Conservation (phyloP, 2,888 invertebrate genomes). For the Rosalia funebris region DNA sequence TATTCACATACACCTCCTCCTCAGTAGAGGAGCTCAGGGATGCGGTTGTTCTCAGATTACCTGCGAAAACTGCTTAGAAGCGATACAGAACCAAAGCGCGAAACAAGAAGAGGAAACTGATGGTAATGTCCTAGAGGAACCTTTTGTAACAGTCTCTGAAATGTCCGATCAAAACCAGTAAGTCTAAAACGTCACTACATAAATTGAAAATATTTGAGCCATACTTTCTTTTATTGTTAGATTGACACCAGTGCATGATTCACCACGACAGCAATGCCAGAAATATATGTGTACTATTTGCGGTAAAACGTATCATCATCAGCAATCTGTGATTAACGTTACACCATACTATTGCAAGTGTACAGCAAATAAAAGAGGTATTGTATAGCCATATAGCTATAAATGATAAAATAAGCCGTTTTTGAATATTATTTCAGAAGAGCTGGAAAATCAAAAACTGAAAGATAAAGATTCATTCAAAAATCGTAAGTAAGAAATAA, state of each 20-base stretch:
- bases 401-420: too few species aligned
- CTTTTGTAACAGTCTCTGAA: not conserved
- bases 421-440: too few species aligned
- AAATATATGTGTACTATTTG: slow-evolving; percentile 38
- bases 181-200: not conserved
- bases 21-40: not conserved
- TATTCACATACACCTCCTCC: not conserved
- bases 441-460: too few species aligned
- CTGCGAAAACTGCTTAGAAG: not conserved
- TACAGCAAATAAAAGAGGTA: slow-evolving; percentile 6
- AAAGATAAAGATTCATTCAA: too few species aligned
- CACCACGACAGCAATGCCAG: slow-evolving; percentile 35
- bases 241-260: too few species aligned
- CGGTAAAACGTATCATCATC: slow-evolving; percentile 40
- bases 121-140: not conserved
- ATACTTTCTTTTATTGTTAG: too few species aligned
- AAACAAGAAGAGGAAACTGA: not conserved
- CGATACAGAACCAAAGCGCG: too few species aligned
- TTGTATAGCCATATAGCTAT: too few species aligned
- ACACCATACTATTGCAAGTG: slow-evolving; percentile 9
- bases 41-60: not conserved
- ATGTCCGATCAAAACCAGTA: not conserved
- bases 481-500: too few species aligned
- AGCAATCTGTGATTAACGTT: slow-evolving; percentile 31
- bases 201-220: too few species aligned